Conservation (phyloP, 2,888 invertebrate genomes). For the Mellilla xanthometata region DNA sequence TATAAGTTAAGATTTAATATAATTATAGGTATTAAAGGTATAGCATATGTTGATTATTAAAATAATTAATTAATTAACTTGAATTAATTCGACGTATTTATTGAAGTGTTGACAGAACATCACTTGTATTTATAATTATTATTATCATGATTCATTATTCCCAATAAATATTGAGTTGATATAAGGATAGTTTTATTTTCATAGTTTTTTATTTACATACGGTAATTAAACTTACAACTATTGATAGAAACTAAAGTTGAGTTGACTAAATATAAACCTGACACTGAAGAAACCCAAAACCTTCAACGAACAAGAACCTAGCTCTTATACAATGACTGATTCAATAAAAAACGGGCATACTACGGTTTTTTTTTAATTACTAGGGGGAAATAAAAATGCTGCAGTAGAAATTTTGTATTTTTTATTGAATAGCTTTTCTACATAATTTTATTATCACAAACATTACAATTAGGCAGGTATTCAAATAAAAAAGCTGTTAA, state of each 20-base stretch:
- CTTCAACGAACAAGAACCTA: too few relatives aligned
- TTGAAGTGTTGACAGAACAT: slow-evolving; percentile 17
- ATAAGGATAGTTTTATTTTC: too few relatives aligned
- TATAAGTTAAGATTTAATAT: neutral
- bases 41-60: slow-evolving; percentile 23
- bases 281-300: too few relatives aligned
- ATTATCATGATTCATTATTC: slow-evolving; percentile 70
- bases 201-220: too few relatives aligned
- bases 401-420: slow-evolving; percentile 68
- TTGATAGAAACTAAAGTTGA: too few relatives aligned
- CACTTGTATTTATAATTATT: slow-evolving; percentile 40
- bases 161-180: slow-evolving; percentile 77
- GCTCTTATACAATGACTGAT: too few relatives aligned
- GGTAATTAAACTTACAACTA: too few relatives aligned
- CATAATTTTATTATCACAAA: slow-evolving; percentile 69
- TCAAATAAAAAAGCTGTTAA: slow-evolving; percentile 73
- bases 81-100: too few relatives aligned
- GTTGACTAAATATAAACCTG: too few relatives aligned
- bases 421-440: slow-evolving; percentile 60
- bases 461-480: slow-evolving; percentile 69
- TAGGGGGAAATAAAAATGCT: neutral
- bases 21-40: slow-evolving; percentile 17
- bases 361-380: too few relatives aligned
- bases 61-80: slow-evolving; percentile 24
- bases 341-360: too few relatives aligned